A percentile compares a stretch with the other conserved stretches of the same genome.
phyloP scores from a whole-genome alignment of 2,113 vertebrate genomes.

The Tapirus terrestris region DNA sequence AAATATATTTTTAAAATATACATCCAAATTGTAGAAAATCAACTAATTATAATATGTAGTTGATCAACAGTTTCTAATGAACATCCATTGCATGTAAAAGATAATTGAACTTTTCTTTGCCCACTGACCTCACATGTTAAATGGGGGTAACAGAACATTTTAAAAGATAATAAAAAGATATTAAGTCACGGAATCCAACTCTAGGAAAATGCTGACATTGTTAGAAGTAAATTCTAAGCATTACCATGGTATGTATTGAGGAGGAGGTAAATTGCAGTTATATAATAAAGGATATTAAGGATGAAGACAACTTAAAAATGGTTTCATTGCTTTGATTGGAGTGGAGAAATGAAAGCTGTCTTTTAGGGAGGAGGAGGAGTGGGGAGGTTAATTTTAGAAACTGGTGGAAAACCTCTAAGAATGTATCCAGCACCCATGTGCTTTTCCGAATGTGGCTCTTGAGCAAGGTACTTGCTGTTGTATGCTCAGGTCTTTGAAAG shows the following conservation, averaged over 20 bases:
- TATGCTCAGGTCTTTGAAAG: slow-evolving; percentile 6
- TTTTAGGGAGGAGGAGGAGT: not conserved
- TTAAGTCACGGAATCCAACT: not conserved
- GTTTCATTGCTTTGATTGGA: slow-evolving; percentile 4
- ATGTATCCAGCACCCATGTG: not conserved
- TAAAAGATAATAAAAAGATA: not conserved
- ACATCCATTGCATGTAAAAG: not conserved
- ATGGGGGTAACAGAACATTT: not conserved
- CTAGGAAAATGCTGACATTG: not conserved
- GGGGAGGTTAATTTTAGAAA: not conserved
- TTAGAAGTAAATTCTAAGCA: not conserved
- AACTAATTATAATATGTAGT: not conserved
- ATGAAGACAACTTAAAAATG: slow-evolving; percentile 1
- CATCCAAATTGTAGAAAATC: slow-evolving; percentile 3
- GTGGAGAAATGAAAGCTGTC: slow-evolving; percentile 21
- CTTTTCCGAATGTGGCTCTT: slow-evolving; percentile 45
- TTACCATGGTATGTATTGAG: not conserved
- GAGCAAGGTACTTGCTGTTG: not conserved
- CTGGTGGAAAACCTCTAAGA: not conserved
- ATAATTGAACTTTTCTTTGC: not conserved
- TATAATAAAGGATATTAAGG: not conserved
- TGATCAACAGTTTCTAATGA: slow-evolving; percentile 41
- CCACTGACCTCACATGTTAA: not conserved
- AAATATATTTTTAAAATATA: not conserved
- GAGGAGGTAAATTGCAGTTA: not conserved